Evolutionary conservation across 2,888 invertebrate genomes (phyloP).

Genomic region (Hipparchia semele): DNA sequence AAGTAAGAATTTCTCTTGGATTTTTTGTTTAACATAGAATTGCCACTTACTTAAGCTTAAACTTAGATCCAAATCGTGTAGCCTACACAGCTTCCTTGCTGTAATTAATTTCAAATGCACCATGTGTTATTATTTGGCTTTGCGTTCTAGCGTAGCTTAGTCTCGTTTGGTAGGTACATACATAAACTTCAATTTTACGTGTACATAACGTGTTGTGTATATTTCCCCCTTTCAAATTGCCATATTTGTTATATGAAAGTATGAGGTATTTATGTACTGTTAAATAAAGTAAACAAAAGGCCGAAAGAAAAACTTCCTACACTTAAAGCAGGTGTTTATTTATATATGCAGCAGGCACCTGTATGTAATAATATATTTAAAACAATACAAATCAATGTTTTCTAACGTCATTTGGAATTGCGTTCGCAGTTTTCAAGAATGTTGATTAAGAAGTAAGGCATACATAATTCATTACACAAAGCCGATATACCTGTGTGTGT

Average conservation of each 20-base stretch:
- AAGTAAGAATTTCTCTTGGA: not conserved
- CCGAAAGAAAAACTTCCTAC: slow-evolving; percentile 7
- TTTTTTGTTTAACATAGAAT: not conserved
- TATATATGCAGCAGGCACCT: not conserved
- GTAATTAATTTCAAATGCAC: not conserved
- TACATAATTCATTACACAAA: slow-evolving; percentile 34
- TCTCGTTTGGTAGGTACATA: not conserved
- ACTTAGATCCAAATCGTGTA: not conserved
- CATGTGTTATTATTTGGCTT: not conserved
- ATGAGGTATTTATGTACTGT: not conserved
- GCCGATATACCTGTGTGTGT: not conserved
- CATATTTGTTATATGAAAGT: slow-evolving; percentile 5
- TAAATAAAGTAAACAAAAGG: slow-evolving; percentile 3
- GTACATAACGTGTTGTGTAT: not conserved
- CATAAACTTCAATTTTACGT: not conserved
- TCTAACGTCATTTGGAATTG: slow-evolving; percentile 18
- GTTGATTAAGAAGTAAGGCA: slow-evolving; percentile 19
- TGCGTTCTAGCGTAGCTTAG: not conserved
- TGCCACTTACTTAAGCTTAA: not conserved
- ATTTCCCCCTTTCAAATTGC: slow-evolving; percentile 5
- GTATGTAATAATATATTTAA: slow-evolving; percentile 21
- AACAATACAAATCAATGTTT: slow-evolving; percentile 28
- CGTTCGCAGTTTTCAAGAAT: slow-evolving; percentile 26
- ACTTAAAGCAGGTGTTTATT: slow-evolving; percentile 14
- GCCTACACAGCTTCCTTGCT: too few species aligned